Evolutionary conservation across 2,888 invertebrate genomes (phyloP).

Genomic region (Melinopterus prodromus): DNA sequence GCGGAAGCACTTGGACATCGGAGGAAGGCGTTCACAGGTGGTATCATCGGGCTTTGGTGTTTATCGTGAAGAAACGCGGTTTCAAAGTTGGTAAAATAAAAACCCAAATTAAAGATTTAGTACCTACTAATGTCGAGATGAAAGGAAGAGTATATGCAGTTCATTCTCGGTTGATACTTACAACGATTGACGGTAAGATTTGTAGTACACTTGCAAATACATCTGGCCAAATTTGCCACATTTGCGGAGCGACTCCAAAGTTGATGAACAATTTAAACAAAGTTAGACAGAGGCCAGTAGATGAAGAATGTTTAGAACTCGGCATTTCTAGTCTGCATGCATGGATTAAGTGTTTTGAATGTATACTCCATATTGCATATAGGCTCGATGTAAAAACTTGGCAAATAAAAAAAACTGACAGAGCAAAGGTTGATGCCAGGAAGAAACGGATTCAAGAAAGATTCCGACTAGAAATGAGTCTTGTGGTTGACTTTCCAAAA

Average conservation of each 20-base stretch:
- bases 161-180: neutral
- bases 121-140: neutral
- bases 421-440: neutral
- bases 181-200: neutral
- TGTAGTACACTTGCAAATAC: neutral
- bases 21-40: too few relatives aligned
- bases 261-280: neutral
- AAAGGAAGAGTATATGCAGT: neutral
- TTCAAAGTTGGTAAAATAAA: slow-evolving; percentile 4
- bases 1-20: too few relatives aligned
- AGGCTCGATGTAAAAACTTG: slow-evolving; percentile 14
- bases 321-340: slow-evolving; percentile 24
- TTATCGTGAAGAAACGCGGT: too few relatives aligned
- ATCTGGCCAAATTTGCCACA: slow-evolving; percentile 5
- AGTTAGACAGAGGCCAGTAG: neutral
- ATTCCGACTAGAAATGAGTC: slow-evolving; percentile 11
- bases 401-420: neutral
- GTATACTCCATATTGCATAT: slow-evolving; percentile 13
- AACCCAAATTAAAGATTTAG: neutral
- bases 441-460: slow-evolving; percentile 12
- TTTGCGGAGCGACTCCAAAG: slow-evolving; percentile 11
- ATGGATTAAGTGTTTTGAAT: slow-evolving; percentile 17
- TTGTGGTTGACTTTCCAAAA: slow-evolving; percentile 13
- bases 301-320: slow-evolving; percentile 9
- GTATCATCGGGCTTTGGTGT: too few relatives aligned